Conservation (phyloP, 2,888 invertebrate genomes). For the Acanthoscelides obtectus region DNA sequence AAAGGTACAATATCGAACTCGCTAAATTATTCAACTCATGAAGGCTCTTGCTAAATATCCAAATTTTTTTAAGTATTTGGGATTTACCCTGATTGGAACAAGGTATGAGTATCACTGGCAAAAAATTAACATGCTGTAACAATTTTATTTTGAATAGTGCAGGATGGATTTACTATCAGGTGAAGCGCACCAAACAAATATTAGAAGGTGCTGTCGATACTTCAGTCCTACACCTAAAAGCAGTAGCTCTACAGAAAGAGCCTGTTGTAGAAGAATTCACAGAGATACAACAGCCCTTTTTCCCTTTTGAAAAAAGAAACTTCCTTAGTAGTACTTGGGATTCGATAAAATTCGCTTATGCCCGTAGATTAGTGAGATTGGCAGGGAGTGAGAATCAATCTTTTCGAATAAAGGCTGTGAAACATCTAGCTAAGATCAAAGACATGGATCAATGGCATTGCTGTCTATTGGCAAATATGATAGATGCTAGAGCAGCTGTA, state of each 20-base stretch:
- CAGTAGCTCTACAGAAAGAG: conserved; percentile 22
- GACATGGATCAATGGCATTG: conserved; percentile 51
- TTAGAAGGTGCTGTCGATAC: conserved; percentile 41
- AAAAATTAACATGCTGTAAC: conserved; percentile 7
- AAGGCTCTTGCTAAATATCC: conserved; percentile 3
- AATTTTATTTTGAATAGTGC: conserved; percentile 25
- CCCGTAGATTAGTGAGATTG: conserved; percentile 61
- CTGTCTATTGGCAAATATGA: conserved; percentile 69
- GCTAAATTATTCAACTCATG: neutral
- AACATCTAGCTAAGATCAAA: conserved; percentile 61
- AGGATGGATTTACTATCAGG: conserved; percentile 40
- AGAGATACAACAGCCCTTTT: conserved; percentile 24
- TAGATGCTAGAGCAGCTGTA: conserved; percentile 72
- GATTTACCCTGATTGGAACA: conserved; percentile 20
- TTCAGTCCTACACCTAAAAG: conserved; percentile 37
- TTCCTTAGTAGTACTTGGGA: conserved; percentile 28
- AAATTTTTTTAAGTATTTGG: conserved; percentile 24
- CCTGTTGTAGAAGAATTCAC: conserved; percentile 23
- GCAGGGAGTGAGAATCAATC: conserved; percentile 60
- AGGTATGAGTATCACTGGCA: conserved; percentile 18
- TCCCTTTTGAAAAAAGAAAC: conserved; percentile 21
- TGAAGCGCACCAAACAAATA: conserved; percentile 35
- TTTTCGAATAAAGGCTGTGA: conserved; percentile 61
- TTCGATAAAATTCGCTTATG: conserved; percentile 43
- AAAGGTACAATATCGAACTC: neutral